Evolutionary conservation across 2,797 vertebrate species (phyloP).

Genomic region (Rhinophrynus dorsalis): DNA sequence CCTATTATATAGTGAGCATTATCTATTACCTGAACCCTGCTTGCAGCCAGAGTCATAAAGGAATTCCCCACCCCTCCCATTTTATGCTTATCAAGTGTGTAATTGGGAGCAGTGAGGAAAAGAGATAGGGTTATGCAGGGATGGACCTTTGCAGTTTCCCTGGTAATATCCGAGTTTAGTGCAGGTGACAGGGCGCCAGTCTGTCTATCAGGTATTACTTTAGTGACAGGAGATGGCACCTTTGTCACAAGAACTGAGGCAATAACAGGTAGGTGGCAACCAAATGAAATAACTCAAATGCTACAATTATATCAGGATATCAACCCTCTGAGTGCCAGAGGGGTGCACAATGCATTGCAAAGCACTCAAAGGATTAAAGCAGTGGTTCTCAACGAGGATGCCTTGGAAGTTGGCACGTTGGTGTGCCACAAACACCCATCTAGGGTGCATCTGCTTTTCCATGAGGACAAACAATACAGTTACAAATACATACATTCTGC

Average conservation of each 20-base stretch:
- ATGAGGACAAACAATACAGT: too few relatives aligned
- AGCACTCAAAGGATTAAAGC: too few relatives aligned
- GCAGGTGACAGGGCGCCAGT: constrained; percentile 68
- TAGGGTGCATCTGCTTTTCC: too few relatives aligned
- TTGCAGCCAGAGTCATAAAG: constrained; percentile 47
- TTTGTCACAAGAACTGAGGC: constrained; percentile 42
- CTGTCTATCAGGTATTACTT: constrained; percentile 59
- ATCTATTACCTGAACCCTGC: constrained; percentile 9
- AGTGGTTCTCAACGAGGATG: too few relatives aligned
- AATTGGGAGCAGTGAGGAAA: constrained; percentile 57
- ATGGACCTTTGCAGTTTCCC: constrained; percentile 52
- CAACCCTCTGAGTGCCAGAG: too few relatives aligned
- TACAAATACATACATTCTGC: too few relatives aligned
- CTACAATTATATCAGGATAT: too few relatives aligned
- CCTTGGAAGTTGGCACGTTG: too few relatives aligned
- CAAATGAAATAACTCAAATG: too few relatives aligned
- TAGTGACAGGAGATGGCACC: constrained; percentile 43
- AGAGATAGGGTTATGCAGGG: constrained; percentile 55
- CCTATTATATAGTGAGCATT: constrained; percentile 37
- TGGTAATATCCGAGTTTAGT: constrained; percentile 58
- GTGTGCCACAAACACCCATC: too few relatives aligned
- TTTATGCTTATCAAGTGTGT: constrained; percentile 56
- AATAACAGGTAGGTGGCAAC: constrained; percentile 41
- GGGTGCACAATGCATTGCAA: too few relatives aligned
- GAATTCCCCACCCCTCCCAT: constrained; percentile 23